Evolutionary conservation across 35 echinoderm and acorn worm species (phyloP).

Genomic region (Apostichopus californicus): DNA sequence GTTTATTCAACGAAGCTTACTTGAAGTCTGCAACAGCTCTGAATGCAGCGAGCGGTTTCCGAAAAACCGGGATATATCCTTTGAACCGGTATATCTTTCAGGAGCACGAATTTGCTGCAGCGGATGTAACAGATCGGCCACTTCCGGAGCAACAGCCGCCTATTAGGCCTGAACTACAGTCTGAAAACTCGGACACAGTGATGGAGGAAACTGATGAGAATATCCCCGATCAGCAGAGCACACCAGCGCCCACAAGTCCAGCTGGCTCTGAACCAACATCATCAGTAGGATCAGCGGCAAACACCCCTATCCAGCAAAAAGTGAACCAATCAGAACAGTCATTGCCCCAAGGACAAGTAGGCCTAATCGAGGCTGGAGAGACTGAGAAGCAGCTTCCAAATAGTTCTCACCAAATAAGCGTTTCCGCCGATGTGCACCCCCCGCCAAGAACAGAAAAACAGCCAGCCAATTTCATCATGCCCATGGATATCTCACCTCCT

Average conservation of each 20-base stretch:
- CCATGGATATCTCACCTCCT: conserved; percentile 34
- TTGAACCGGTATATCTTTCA: conserved; percentile 5
- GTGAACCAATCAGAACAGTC: too few relatives aligned
- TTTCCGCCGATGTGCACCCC: neutral
- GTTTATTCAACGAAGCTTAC: conserved; percentile 20
- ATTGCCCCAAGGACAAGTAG: neutral
- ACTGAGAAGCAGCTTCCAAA: neutral
- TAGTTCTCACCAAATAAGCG: neutral
- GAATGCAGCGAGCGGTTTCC: conserved; percentile 41
- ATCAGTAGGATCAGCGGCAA: neutral
- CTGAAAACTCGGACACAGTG: neutral
- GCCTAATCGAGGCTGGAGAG: neutral
- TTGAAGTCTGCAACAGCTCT: conserved; percentile 47
- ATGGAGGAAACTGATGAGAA: neutral
- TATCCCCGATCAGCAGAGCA: conserved; percentile 22
- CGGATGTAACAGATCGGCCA: conserved; percentile 20
- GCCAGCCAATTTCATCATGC: neutral
- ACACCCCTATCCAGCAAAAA: neutral
- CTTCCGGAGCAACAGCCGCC: conserved; percentile 24
- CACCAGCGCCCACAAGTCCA: conserved; percentile 7
- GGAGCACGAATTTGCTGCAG: conserved; percentile 40
- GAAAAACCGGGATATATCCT: conserved; percentile 47
- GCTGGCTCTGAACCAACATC: conserved; percentile 1
- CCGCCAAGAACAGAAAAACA: conserved; percentile 25
- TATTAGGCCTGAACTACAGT: neutral